Evolutionary conservation across 64 coral and sea anemone genomes (phyloP).

Genomic region (Porites australiensis): DNA sequence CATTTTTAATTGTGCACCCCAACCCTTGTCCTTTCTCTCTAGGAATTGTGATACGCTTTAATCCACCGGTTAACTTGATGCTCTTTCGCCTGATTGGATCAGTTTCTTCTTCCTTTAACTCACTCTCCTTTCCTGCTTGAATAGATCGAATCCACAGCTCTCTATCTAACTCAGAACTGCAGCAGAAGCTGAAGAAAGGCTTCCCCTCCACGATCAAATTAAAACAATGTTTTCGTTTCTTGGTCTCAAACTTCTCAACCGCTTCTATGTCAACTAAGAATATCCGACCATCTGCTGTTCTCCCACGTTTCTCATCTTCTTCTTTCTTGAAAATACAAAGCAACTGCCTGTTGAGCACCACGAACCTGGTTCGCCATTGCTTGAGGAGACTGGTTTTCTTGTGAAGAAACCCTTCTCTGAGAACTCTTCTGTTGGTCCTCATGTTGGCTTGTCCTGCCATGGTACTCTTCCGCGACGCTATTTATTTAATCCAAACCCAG

Average conservation of each 20-base stretch:
- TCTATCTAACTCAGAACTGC: slow-evolving; percentile 77
- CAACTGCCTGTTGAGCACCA: slow-evolving; percentile 80
- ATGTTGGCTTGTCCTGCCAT: slow-evolving; percentile 65
- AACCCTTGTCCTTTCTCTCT: slow-evolving; percentile 77
- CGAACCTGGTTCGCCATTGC: slow-evolving; percentile 85
- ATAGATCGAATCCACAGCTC: slow-evolving; percentile 71
- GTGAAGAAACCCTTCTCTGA: slow-evolving; percentile 76
- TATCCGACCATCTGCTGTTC: slow-evolving; percentile 84
- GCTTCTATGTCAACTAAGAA: slow-evolving; percentile 85
- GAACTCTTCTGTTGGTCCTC: slow-evolving; percentile 45
- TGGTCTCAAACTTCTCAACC: slow-evolving; percentile 74
- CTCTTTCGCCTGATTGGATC: slow-evolving; percentile 81
- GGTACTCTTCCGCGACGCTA: background rate
- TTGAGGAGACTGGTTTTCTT: slow-evolving; percentile 83
- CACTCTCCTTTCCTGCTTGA: slow-evolving; percentile 54
- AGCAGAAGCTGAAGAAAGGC: slow-evolving; percentile 69
- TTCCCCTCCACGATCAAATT: slow-evolving; percentile 77
- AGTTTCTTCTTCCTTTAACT: slow-evolving; percentile 73
- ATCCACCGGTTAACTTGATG: slow-evolving; percentile 77
- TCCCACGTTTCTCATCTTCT: slow-evolving; percentile 73
- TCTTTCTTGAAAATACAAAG: slow-evolving; percentile 91
- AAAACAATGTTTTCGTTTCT: slow-evolving; percentile 89
- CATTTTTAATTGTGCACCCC: slow-evolving; percentile 89
- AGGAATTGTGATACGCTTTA: slow-evolving; percentile 85
- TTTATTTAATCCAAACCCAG: slow-evolving; percentile 29